A percentile compares a stretch with the other conserved stretches of the same genome.
Conservation (phyloP, 2,888 invertebrate species). For the Pediacus dermestoides region DNA sequence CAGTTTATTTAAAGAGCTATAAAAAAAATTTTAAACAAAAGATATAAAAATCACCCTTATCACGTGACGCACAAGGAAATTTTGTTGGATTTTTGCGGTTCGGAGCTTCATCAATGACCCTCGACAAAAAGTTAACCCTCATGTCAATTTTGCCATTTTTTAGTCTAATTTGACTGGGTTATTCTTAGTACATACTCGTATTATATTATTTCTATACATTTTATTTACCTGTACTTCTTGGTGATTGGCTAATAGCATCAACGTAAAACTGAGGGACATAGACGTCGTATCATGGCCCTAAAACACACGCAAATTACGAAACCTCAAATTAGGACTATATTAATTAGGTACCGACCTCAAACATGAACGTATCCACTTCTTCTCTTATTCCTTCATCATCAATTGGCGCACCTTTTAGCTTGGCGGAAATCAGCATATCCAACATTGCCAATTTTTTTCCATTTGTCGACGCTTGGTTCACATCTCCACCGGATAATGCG, state of each 20-base stretch:
- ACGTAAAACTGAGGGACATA: conserved; percentile 34
- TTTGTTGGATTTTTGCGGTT: too few species aligned
- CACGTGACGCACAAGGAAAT: too few species aligned
- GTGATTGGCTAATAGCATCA: conserved; percentile 41
- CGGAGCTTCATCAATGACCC: too few species aligned
- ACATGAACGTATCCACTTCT: conserved; percentile 63
- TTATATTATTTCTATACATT: too few species aligned
- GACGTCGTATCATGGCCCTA: conserved; percentile 65
- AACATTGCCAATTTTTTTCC: conserved; percentile 56
- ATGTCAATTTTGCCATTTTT: too few species aligned
- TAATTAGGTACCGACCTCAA: conserved; percentile 44
- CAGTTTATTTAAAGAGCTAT: too few species aligned
- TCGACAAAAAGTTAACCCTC: too few species aligned
- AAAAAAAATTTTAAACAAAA: too few species aligned
- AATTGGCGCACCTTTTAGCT: conserved; percentile 50
- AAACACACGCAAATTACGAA: conserved; percentile 29
- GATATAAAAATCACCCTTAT: too few species aligned
- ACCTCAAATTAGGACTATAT: background rate
- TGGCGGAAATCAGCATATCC: conserved; percentile 54
- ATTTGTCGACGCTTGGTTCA: conserved; percentile 12
- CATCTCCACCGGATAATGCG: background rate
- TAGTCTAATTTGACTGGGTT: too few species aligned
- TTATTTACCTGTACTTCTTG: conserved; percentile 41
- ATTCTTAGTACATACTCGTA: too few species aligned
- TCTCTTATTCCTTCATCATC: conserved; percentile 56